phyloP scores from a whole-genome alignment of 2,797 vertebrate genomes.

The Tapera naevia region DNA sequence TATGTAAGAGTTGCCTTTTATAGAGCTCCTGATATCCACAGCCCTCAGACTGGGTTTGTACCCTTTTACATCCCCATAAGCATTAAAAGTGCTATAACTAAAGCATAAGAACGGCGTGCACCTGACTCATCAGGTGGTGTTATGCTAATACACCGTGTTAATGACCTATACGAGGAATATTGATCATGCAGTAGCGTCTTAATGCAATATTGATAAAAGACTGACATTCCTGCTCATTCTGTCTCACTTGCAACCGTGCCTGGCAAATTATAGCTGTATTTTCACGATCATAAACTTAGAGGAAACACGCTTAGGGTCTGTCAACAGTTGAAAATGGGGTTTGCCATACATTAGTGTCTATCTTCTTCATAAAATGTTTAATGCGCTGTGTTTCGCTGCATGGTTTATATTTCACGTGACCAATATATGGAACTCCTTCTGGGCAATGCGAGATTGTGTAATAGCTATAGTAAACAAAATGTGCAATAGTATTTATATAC shows the following conservation, averaged over 20 bases:
- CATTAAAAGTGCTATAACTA: not conserved
- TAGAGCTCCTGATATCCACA: not conserved
- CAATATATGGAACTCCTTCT: not conserved
- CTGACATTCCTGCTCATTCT: constrained; percentile 25
- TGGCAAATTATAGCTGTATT: constrained; percentile 50
- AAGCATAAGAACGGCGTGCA: not conserved
- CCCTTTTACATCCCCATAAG: not conserved
- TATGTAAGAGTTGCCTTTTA: not conserved
- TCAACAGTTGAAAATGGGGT: constrained; percentile 33
- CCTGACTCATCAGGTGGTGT: not conserved
- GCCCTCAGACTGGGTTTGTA: not conserved
- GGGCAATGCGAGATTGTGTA: not conserved
- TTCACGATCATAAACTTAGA: constrained; percentile 49
- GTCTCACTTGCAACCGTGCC: constrained; percentile 4
- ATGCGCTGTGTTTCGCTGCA: constrained; percentile 5
- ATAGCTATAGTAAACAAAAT: constrained; percentile 22
- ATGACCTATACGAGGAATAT: constrained; percentile 23
- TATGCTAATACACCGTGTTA: constrained; percentile 40
- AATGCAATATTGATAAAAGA: constrained; percentile 65
- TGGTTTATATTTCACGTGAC: not conserved
- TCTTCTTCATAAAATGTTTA: constrained; percentile 39
- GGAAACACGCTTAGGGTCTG: constrained; percentile 45
- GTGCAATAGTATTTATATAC: constrained; percentile 40
- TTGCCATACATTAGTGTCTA: not conserved
- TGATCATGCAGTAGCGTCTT: constrained; percentile 49